Conservation (phyloP, 2,113 vertebrate species). For the Chaetodon auriga region DNA sequence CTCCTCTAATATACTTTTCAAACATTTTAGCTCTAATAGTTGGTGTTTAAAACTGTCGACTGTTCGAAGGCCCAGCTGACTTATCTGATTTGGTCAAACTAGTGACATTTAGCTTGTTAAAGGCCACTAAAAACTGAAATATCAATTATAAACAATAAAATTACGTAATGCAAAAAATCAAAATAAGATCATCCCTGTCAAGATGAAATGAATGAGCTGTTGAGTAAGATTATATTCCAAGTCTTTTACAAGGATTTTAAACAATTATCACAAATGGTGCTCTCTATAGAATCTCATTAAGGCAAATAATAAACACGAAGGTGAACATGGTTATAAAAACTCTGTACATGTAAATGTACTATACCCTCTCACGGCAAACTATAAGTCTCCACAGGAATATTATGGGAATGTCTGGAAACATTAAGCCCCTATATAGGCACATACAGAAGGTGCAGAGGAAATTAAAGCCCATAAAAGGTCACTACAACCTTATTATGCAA, state of each 20-base stretch:
- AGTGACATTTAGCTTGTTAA: background rate
- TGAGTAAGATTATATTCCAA: too few relatives aligned
- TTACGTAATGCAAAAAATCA: background rate
- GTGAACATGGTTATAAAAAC: too few relatives aligned
- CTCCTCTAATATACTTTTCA: background rate
- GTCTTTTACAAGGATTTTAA: too few relatives aligned
- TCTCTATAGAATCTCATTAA: too few relatives aligned
- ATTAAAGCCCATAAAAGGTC: background rate
- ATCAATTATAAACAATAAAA: background rate
- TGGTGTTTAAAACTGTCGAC: background rate
- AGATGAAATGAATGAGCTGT: too few relatives aligned
- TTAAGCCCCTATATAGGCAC: background rate
- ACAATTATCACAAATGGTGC: too few relatives aligned
- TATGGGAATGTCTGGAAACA: background rate
- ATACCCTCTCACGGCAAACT: background rate
- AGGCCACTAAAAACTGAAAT: background rate
- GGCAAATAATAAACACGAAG: too few relatives aligned
- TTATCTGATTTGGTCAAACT: background rate
- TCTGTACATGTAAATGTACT: too few relatives aligned
- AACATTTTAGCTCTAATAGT: background rate
- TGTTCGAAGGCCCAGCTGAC: background rate
- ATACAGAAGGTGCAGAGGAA: background rate
- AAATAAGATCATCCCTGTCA: too few relatives aligned
- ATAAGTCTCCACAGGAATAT: background rate
- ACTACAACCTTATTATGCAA: slow-evolving; percentile 4